Percentiles rank a stretch among this genome's conserved stretches.
Evolutionary conservation across 2,888 invertebrate species (phyloP).

Genomic region (Acanthosepion lycidas): DNA sequence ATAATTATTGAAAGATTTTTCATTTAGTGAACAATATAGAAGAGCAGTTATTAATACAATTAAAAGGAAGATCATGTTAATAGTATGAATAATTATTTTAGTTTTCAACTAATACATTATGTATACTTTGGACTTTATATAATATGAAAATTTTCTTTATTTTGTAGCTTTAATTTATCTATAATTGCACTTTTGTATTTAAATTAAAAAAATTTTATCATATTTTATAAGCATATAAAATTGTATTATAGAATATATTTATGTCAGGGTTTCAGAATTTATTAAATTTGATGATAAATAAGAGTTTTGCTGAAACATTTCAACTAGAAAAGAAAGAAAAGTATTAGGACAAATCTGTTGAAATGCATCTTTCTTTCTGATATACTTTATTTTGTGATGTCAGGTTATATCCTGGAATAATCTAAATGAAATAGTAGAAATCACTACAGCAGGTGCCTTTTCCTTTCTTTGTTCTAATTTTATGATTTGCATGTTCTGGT

Average conservation of each 20-base stretch:
- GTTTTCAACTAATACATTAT: too few relatives aligned
- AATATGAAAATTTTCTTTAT: too few relatives aligned
- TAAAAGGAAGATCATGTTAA: too few relatives aligned
- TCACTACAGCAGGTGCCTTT: neutral
- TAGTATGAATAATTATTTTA: too few relatives aligned
- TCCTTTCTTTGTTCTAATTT: neutral
- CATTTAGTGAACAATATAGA: too few relatives aligned
- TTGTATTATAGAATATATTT: neutral
- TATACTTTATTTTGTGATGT: neutral
- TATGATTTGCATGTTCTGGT: neutral
- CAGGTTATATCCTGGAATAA: neutral
- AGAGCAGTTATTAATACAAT: too few relatives aligned
- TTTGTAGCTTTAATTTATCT: too few relatives aligned
- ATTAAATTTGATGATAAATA: neutral
- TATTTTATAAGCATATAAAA: neutral
- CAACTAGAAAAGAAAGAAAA: neutral
- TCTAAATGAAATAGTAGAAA: neutral
- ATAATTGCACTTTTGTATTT: too few relatives aligned
- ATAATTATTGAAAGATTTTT: too few relatives aligned
- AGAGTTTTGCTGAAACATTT: neutral
- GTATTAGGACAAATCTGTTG: neutral
- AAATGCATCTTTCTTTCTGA: neutral
- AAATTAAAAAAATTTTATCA: too few relatives aligned
- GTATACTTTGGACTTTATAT: too few relatives aligned
- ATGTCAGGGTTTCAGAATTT: neutral